phyloP scores from a whole-genome alignment of 2,113 vertebrate species.

The Amphiprion ocellaris region DNA sequence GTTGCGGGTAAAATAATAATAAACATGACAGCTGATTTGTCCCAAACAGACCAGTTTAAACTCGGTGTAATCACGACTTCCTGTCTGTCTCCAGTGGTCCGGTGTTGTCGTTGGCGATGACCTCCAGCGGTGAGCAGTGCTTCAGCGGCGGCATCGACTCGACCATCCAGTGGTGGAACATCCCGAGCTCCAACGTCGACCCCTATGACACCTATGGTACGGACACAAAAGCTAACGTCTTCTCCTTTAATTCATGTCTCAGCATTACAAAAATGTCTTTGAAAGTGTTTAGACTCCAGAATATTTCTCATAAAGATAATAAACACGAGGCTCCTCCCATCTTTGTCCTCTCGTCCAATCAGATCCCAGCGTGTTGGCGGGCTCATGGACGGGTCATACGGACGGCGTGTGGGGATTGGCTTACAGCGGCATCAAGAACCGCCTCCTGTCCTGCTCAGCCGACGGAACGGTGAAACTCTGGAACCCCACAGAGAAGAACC shows the following conservation, averaged over 20 bases:
- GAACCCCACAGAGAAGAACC: conserved; percentile 93
- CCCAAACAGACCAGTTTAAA: too few relatives aligned
- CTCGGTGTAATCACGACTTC: neutral
- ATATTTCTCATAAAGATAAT: too few relatives aligned
- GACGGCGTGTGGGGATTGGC: conserved; percentile 97
- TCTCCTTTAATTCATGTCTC: too few relatives aligned
- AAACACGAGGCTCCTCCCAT: neutral
- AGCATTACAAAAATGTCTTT: too few relatives aligned
- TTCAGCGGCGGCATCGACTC: conserved; percentile 97
- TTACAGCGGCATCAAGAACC: conserved; percentile 95
- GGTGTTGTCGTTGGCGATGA: conserved; percentile 93
- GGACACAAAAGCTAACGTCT: neutral
- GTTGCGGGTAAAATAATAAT: too few relatives aligned
- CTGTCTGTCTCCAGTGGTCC: conserved; percentile 86
- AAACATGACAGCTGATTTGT: too few relatives aligned
- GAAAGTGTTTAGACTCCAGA: too few relatives aligned
- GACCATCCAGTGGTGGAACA: conserved; percentile 98
- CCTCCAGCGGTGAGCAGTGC: conserved; percentile 95
- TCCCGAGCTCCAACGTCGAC: conserved; percentile 96
- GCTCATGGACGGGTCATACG: conserved; percentile 92
- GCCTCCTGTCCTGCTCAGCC: conserved; percentile 96
- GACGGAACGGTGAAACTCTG: conserved; percentile 97
- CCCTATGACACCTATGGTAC: conserved; percentile 97
- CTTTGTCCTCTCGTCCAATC: conserved; percentile 39
- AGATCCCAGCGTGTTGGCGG: conserved; percentile 95